Conservation (phyloP, 2,888 invertebrate species). For the Noctuana brunneofusca region DNA sequence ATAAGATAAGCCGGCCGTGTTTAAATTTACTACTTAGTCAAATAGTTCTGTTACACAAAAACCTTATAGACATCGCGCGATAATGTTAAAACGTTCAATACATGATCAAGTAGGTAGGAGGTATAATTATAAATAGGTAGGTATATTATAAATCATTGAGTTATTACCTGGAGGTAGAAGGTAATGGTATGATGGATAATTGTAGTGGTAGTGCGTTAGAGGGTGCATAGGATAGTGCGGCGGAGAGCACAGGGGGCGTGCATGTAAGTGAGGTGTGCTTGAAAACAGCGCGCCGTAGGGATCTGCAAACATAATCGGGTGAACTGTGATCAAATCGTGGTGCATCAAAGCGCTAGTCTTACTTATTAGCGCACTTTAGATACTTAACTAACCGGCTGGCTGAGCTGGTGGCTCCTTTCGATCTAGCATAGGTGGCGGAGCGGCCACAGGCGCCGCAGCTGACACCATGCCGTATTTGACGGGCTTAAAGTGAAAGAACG, state of each 20-base stretch:
- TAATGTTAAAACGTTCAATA: background rate
- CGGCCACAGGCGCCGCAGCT: conserved; percentile 66
- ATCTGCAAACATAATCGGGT: conserved; percentile 74
- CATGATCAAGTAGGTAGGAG: too few species aligned
- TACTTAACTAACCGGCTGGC: conserved; percentile 83
- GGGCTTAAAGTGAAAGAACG: conserved; percentile 96
- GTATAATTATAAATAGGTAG: too few species aligned
- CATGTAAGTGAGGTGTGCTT: conserved; percentile 72
- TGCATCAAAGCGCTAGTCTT: conserved; percentile 74
- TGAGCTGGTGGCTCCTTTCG: conserved; percentile 81
- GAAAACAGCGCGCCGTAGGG: conserved; percentile 72
- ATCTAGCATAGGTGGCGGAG: conserved; percentile 72
- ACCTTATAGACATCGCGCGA: too few species aligned
- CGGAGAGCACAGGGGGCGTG: conserved; percentile 75
- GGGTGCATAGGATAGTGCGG: conserved; percentile 80
- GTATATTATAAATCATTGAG: conserved; percentile 40
- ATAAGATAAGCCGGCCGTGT: too few species aligned
- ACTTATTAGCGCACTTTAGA: conserved; percentile 75
- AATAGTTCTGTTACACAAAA: background rate
- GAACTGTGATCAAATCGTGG: conserved; percentile 58
- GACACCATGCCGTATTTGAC: conserved; percentile 89
- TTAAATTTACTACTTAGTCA: too few species aligned
- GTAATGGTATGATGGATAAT: conserved; percentile 76
- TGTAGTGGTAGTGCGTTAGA: conserved; percentile 77
- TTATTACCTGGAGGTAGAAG: conserved; percentile 77